These are phyloP conservation scores for Heliconius hewitsoni DNA, from an alignment of 1,140 invertebrate genomes.

Conservation along the genomic window DNA sequence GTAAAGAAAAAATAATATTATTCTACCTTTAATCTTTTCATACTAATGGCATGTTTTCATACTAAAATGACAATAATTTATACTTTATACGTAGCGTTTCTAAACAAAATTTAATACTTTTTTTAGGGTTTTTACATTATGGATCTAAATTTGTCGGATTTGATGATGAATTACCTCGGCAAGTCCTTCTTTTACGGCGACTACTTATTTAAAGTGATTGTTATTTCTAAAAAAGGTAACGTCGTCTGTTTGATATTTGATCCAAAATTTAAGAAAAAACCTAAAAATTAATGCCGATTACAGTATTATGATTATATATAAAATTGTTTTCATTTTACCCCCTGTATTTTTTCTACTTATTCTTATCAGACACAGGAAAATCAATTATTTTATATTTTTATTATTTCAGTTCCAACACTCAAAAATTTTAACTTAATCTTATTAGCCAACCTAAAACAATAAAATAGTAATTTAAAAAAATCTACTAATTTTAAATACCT, in stretches of 20 bases:
- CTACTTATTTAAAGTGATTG: slow-evolving; percentile 48
- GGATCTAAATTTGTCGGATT: slow-evolving; percentile 44
- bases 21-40: too few species aligned
- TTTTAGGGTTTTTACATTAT: slow-evolving; percentile 44
- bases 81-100: not conserved
- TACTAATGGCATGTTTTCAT: too few species aligned
- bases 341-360: not conserved
- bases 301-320: too few species aligned
- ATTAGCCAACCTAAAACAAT: too few species aligned
- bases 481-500: too few species aligned
- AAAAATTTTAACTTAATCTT: too few species aligned
- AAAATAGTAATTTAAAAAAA: too few species aligned
- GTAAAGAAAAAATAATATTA: too few species aligned
- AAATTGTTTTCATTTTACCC: not conserved
- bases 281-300: not conserved
- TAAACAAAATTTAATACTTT: not conserved
- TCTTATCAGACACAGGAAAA: too few species aligned
- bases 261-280: slow-evolving; percentile 49
- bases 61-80: too few species aligned
- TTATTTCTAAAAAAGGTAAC: slow-evolving; percentile 52
- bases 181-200: slow-evolving; percentile 56
- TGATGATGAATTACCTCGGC: slow-evolving; percentile 45
- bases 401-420: too few species aligned
- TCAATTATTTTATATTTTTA: too few species aligned
- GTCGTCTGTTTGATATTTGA: slow-evolving; percentile 48